Conservation (phyloP, 1,140 invertebrate species). For the Drosophila nigromelanica region DNA sequence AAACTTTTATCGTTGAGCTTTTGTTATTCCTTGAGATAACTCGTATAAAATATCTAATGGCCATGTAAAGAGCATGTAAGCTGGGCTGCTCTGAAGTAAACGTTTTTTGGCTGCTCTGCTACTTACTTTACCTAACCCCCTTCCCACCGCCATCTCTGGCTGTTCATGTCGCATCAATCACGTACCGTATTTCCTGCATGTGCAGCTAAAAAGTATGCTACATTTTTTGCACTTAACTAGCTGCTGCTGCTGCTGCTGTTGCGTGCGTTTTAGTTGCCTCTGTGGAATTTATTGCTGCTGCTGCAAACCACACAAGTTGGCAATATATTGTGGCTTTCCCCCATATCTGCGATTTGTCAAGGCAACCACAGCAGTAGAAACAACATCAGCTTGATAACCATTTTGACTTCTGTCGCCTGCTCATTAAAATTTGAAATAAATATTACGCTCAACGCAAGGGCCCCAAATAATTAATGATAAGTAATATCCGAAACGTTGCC, state of each 20-base stretch:
- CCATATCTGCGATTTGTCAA: conserved; percentile 48
- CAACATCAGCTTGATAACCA: conserved; percentile 10
- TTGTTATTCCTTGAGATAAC: conserved; percentile 37
- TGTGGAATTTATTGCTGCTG: conserved; percentile 45
- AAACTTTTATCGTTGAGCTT: conserved; percentile 41
- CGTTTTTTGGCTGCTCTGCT: conserved; percentile 24
- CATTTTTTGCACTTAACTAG: conserved; percentile 57
- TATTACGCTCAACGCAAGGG: conserved; percentile 6
- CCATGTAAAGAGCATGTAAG: conserved; percentile 55
- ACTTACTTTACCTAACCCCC: background rate
- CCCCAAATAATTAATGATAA: conserved; percentile 57
- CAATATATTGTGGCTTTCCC: conserved; percentile 48
- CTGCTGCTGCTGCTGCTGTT: conserved; percentile 22
- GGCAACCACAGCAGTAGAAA: conserved; percentile 23
- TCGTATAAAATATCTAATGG: conserved; percentile 49
- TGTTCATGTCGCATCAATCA: conserved; percentile 48
- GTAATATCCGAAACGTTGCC: conserved; percentile 46
- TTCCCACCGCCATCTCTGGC: background rate
- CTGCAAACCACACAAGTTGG: conserved; percentile 36
- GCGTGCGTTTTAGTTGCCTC: conserved; percentile 32
- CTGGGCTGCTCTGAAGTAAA: conserved; percentile 15
- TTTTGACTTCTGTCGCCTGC: conserved; percentile 38
- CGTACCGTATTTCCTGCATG: conserved; percentile 46
- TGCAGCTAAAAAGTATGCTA: conserved; percentile 57
- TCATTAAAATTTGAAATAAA: conserved; percentile 55